Conservation (phyloP, 2,113 vertebrate species). For the Ailurus styani region DNA sequence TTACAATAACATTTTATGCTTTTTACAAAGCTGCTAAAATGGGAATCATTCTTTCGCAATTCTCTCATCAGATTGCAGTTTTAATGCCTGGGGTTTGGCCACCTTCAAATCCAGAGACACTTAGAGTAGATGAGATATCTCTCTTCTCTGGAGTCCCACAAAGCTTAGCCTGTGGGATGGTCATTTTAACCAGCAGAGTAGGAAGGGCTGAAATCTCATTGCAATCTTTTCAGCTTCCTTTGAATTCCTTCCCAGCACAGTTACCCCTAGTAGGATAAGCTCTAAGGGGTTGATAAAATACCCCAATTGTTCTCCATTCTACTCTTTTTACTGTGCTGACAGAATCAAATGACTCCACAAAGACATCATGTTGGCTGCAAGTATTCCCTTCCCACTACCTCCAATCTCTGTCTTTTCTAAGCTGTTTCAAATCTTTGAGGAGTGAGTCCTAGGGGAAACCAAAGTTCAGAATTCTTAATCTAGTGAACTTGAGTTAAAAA, state of each 20-base stretch:
- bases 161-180: background rate
- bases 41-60: background rate
- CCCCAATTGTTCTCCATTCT: background rate
- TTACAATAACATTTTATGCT: background rate
- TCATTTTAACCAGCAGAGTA: background rate
- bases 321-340: constrained; percentile 12
- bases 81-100: background rate
- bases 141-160: background rate
- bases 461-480: constrained; percentile 22
- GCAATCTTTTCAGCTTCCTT: constrained; percentile 1
- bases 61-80: background rate
- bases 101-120: background rate
- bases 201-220: background rate
- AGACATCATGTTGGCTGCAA: background rate
- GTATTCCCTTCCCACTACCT: background rate
- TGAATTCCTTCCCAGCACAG: constrained; percentile 24
- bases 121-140: background rate
- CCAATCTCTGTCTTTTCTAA: constrained; percentile 33
- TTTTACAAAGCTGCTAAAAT: constrained; percentile 7
- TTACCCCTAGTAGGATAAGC: background rate
- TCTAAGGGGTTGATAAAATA: constrained; percentile 8
- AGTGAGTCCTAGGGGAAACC: background rate
- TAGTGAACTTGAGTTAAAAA: background rate
- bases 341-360: constrained; percentile 25
- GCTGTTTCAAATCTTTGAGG: constrained; percentile 21